Evolutionary conservation across 2,113 vertebrate genomes (phyloP).

Genomic region (Neolamprologus tretocephalus): DNA sequence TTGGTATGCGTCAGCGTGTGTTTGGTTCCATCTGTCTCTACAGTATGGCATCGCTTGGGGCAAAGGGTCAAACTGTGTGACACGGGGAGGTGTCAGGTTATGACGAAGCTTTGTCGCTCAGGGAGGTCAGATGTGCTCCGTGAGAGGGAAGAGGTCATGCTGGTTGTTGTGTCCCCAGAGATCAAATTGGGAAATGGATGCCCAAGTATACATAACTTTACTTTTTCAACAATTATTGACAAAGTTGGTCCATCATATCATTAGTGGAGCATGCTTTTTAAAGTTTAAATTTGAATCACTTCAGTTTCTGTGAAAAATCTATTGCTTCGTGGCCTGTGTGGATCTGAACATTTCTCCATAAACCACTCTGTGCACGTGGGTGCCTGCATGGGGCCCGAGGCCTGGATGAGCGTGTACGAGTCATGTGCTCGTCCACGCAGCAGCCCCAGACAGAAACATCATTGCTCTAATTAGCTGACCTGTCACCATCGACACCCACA

Average conservation of each 20-base stretch:
- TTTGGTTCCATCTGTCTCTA: constrained; percentile 40
- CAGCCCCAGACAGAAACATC: constrained; percentile 48
- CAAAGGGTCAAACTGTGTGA: constrained; percentile 60
- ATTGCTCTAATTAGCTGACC: constrained; percentile 59
- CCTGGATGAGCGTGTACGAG: constrained; percentile 28
- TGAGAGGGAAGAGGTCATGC: constrained; percentile 8
- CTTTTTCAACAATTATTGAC: not conserved
- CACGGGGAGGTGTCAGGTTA: constrained; percentile 46
- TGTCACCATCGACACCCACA: constrained; percentile 52
- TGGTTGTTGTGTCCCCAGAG: constrained; percentile 8
- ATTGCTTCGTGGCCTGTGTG: not conserved
- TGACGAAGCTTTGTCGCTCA: constrained; percentile 36
- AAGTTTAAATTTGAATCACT: not conserved
- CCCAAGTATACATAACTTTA: not conserved
- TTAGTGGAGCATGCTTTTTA: not conserved
- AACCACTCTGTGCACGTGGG: not conserved
- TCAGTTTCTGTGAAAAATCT: not conserved
- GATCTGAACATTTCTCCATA: not conserved
- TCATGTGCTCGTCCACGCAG: constrained; percentile 49
- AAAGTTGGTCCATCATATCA: not conserved
- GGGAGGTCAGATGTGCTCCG: constrained; percentile 25
- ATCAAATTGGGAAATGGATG: constrained; percentile 6
- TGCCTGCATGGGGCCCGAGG: constrained; percentile 1
- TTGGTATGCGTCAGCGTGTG: not conserved
- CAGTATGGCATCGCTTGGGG: constrained; percentile 39